These are phyloP conservation scores for Microctenopoma stevenorrisi DNA, from an alignment of 2,797 vertebrate genomes.

Conservation along the genomic window DNA sequence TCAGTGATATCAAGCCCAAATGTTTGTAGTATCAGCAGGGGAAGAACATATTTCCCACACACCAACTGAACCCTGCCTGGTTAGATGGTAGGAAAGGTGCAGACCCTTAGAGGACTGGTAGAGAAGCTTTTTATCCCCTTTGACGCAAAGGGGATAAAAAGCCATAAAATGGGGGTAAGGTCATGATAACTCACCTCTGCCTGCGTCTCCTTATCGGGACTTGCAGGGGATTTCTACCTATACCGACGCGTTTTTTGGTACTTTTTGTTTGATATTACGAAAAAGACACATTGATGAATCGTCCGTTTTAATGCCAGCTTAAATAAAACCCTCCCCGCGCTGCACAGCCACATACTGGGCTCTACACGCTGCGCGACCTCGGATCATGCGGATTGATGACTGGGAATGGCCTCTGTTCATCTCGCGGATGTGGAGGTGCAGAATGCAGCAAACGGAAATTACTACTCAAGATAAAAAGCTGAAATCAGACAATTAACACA, in stretches of 20 bases:
- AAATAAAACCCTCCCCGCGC: neutral
- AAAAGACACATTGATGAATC: neutral
- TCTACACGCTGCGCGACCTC: conserved; percentile 23
- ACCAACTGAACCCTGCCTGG: neutral
- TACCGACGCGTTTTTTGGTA: neutral
- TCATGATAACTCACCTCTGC: conserved; percentile 28
- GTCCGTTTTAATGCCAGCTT: neutral
- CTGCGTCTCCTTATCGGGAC: neutral
- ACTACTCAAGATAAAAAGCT: neutral
- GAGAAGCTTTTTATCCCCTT: neutral
- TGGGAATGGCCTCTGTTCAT: neutral
- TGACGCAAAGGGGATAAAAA: neutral
- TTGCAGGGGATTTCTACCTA: conserved; percentile 36
- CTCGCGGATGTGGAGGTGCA: conserved; percentile 17
- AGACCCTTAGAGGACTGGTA: neutral
- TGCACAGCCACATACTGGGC: conserved; percentile 2
- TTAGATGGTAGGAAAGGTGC: neutral
- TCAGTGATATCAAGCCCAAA: conserved; percentile 2
- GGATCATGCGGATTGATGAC: conserved; percentile 40
- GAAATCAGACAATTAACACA: neutral
- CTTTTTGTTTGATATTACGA: neutral
- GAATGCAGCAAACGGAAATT: conserved; percentile 5
- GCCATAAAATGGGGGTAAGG: neutral
- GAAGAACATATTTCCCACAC: neutral
- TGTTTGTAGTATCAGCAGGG: conserved; percentile 6